Evolutionary conservation across 2,888 invertebrate genomes (phyloP), one percentile per base, ranked within the genome.

Genomic region (Siphlonurus alternatus): DNA sequence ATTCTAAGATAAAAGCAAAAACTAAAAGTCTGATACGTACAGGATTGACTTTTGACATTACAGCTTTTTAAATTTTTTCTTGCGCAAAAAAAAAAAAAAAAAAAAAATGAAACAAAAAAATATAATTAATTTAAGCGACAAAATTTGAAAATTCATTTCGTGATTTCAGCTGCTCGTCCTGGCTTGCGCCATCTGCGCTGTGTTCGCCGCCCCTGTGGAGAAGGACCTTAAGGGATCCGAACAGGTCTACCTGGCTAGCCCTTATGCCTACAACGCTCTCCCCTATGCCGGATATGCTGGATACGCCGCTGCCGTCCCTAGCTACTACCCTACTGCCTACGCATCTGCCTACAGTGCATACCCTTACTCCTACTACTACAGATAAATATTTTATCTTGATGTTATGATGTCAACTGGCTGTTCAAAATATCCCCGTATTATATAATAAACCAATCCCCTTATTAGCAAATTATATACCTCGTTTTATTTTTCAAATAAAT

Each of bases 301-400:
- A 10, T 56, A 56, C 20, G 56, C 56, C 20, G 56, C 56, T 56
- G 56, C 56, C 56, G 38, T 38, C 38, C 38, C 38, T 38, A 38
- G 38, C 38, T 38, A 38, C 38, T 38, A 38, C 38, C 56, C 56
- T 5, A 22, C 56, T 56, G 56, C 56, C 56, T 56, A 56, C 56
- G 56, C 56, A 7, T 5, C 5, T 22, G 56, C 56, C 5, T 56
- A 56, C 56, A 3, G 7, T 18, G 56, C 56, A n/a, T 56, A 56
- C 56, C 7, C 56, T 56, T 56, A 56, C 56, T 56, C 56, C n/a
- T 56, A 56, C 56, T 56, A 56, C 56, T 56, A 56, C 56, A n/a
- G 56, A 20, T 56, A 56, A 56, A 56, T 20, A n/a, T n/a, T n/a
- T n/a, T n/a, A n/a, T n/a, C 5, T 38, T 38, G 38, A 38, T 38